These are phyloP conservation scores for Tapirus indicus DNA, from an alignment of 2,797 vertebrate genomes.

Conservation along the genomic window DNA sequence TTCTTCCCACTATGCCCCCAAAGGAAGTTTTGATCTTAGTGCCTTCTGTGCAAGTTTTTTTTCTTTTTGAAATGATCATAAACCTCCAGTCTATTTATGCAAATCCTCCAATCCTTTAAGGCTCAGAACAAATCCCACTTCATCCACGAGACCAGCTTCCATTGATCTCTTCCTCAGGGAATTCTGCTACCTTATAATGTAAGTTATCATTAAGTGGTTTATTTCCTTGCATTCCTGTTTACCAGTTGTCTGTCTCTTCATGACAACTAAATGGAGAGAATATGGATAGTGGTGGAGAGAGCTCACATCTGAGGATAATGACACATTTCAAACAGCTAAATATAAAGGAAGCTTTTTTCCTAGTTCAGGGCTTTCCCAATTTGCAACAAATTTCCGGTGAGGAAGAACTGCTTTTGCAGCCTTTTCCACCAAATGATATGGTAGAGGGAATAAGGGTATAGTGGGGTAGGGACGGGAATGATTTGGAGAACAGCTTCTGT, in stretches of 20 bases:
- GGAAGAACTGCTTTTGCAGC: neutral
- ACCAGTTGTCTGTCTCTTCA: neutral
- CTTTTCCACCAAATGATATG: neutral
- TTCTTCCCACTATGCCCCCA: neutral
- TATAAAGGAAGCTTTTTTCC: neutral
- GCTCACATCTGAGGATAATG: neutral
- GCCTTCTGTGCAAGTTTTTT: neutral
- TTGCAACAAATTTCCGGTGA: neutral
- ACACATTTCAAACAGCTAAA: neutral
- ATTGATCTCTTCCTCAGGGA: constrained; percentile 32
- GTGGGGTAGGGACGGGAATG: neutral
- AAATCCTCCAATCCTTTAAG: constrained; percentile 51
- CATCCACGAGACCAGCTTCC: neutral
- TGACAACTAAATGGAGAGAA: neutral
- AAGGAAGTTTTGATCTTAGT: neutral
- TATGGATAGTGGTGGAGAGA: neutral
- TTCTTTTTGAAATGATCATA: neutral
- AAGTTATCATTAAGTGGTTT: neutral
- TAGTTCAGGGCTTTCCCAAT: neutral
- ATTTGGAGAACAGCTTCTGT: neutral
- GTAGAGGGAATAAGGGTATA: neutral
- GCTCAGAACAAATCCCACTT: constrained; percentile 21
- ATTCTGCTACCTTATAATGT: neutral
- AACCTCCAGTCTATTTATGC: neutral
- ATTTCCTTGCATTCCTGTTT: neutral